Percentiles rank a stretch among this genome's conserved stretches.
phyloP scores from a whole-genome alignment of 1,140 invertebrate species.

The Caenorhabditis tropicalis region DNA sequence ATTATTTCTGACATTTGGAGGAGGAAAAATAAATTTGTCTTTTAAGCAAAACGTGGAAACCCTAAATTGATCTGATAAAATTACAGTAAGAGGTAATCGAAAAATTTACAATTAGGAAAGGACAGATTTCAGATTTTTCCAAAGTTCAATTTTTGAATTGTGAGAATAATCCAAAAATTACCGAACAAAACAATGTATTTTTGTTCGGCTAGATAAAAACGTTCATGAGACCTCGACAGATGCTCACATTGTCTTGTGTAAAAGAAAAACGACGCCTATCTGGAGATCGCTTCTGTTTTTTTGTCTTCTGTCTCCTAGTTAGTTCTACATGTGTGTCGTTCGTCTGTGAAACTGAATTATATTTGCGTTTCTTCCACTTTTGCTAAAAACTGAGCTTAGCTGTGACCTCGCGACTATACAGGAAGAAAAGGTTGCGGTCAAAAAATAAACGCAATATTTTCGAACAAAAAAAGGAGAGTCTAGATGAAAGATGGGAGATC shows the following conservation, averaged over 20 bases:
- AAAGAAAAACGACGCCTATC: constrained; percentile 26
- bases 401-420: constrained; percentile 2
- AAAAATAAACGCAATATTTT: neutral
- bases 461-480: neutral
- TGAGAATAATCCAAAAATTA: neutral
- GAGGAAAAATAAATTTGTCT: no score
- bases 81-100: no score
- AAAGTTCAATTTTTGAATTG: neutral
- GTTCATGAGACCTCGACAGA: neutral
- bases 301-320: neutral
- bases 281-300: neutral
- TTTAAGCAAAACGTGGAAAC: no score
- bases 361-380: constrained; percentile 39
- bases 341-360: constrained; percentile 39
- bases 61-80: no score
- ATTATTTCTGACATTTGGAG: no score
- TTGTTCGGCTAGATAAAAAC: neutral
- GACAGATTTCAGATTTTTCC: no score
- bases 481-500: neutral
- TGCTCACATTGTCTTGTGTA: neutral
- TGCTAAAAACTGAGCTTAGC: neutral
- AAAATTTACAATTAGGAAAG: no score
- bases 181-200: neutral
- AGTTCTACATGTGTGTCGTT: constrained; percentile 39
- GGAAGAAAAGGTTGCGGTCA: constrained; percentile 12